Base-by-base conservation (phyloP, 2,797 vertebrate genomes). In the Lutjanus argentimaculatus region DNA sequence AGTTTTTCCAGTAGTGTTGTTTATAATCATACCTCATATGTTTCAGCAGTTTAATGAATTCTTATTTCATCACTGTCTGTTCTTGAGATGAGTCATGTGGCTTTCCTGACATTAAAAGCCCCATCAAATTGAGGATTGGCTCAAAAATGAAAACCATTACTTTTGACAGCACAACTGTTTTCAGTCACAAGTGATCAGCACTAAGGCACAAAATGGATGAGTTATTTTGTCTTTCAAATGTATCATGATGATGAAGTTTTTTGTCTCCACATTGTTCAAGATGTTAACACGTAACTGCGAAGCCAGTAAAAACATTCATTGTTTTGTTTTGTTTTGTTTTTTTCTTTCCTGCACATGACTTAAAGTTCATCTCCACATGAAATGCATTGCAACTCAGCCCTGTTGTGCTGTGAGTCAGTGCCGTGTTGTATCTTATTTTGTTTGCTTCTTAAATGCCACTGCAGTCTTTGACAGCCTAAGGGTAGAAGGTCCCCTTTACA, bases 51-150 rank as follows among this genome's bases (percentile, higher is more conserved):
- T 61, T 36, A 14, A 56, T 67, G n/a, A 49, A 42, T 56, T 69
- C 12, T n/a, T 59, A 56, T 72, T 68, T 30, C 8, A 62, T 75
- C 19, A n/a, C 16, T 64, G 67, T 69, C 68, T 61, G 42, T 46
- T 72, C 5, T 68, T 61, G 40, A 57, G 15, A 68, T 62, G 36
- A 46, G 30, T 30, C 36, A 16, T 51, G 7, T 51, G 14, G 8
- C 9, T 64, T 51, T 51, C 22, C 42, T 30, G n/a, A 67, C 12
- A 66, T 13, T 43, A 61, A 65, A 16, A 15, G 1, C 3, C 22
- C 22, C 13, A 1, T 68, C 5, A 36, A 36, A 36, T 36, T 36
- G 30, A 36, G 30, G 4, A 16, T 19, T 13, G 8, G 14, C 30
- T 45, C 45, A 58, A 43, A 45, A n/a, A 46, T 46, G 36, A 8